Evolutionary conservation across 2,888 invertebrate species (phyloP), one percentile per base, ranked within the genome.

Genomic region (Agrilus mali): DNA sequence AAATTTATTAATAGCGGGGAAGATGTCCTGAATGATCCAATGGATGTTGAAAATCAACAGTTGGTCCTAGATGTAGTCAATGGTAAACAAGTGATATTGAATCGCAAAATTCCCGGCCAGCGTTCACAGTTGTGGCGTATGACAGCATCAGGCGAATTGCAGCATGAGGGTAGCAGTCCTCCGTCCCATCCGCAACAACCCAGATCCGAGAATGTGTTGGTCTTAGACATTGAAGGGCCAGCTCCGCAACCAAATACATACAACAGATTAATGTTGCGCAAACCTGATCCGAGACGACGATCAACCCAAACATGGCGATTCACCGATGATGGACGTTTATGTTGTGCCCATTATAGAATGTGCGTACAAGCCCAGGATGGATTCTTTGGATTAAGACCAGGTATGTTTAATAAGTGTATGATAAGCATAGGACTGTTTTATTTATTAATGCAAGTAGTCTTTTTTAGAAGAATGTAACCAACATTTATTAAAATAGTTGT

Each of bases 291-390:
- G 31, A 78, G 90, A 37, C 75, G 97, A 50, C 76, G 78, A 44
- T 81, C 84, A 14, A 96, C 94, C 39, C 97, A 97, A 70, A 87
- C 86, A 2, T 97, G 97, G 97, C 74, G 79, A 41, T 89, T 92
- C 59, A 83, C 86, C 20, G 75, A 79, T 51, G 82, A 86, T 51
- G 88, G 88, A 10, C 76, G 89, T 57, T 73, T 97, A 53, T 85
- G 86, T 64, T 94, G 93, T 63, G 82, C 78, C 35, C 87, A 90
- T 66, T 78, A 79, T 54, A 87, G 87, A 67, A 82, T 94, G 76
- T 92, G 85, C 69, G 89, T 95, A 41, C 90, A 90, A 66, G 80
- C 85, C 4, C 70, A 71, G 47, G 72, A 73, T 54, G 76, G 75
- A 1, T 72, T 78, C 52, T 74, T 76, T 54, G 79, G 78, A 17